phyloP scores from a whole-genome alignment of 2,113 vertebrate genomes.

The Chaenogobius annularis region DNA sequence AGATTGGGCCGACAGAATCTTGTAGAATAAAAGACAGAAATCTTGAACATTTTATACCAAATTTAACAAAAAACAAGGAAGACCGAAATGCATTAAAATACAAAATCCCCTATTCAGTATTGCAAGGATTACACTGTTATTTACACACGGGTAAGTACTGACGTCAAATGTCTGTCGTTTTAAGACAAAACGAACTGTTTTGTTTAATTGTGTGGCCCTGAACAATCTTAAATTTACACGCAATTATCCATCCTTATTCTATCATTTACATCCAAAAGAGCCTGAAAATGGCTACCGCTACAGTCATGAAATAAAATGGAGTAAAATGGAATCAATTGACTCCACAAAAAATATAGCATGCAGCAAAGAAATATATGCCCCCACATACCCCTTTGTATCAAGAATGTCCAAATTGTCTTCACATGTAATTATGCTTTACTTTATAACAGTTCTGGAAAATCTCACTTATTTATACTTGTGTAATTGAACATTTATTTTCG shows the following conservation, averaged over 20 bases:
- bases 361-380: conserved; percentile 47
- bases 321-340: conserved; percentile 35
- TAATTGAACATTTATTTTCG: conserved; percentile 62
- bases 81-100: conserved; percentile 39
- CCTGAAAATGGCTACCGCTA: conserved; percentile 18
- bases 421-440: conserved; percentile 20
- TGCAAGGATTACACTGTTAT: conserved; percentile 14
- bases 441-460: conserved; percentile 44
- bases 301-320: conserved; percentile 20
- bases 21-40: not conserved
- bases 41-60: not conserved
- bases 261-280: conserved; percentile 57
- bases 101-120: conserved; percentile 20
- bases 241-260: conserved; percentile 31
- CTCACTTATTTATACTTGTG: conserved; percentile 54
- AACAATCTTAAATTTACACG: conserved; percentile 39
- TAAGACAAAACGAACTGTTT: conserved; percentile 29
- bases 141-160: conserved; percentile 9
- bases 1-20: not conserved
- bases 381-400: conserved; percentile 17
- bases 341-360: conserved; percentile 43
- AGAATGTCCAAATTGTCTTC: conserved; percentile 1
- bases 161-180: conserved; percentile 1
- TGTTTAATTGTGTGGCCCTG: conserved; percentile 22
- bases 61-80: conserved; percentile 34